Base-by-base conservation (phyloP, 2,113 vertebrate genomes). In the Emydura subglobosa region DNA sequence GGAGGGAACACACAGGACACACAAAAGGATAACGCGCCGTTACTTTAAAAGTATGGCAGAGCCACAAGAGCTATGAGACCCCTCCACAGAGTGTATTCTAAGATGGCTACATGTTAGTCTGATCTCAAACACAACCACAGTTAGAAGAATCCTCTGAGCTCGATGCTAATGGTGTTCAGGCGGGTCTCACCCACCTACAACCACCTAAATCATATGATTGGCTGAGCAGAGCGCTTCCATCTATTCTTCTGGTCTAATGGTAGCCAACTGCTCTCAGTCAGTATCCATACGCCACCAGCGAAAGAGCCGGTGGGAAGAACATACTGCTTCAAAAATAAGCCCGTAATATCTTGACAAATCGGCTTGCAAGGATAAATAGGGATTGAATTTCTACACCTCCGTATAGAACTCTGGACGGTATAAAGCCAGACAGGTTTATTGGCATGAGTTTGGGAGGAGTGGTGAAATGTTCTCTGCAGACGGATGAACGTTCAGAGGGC, bases 301-400 rank as follows among this genome's bases (percentile, higher is more conserved):
- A 68, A 16, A 65, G 65, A 39, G 19, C 34, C 81, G 4, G 0
- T 0, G 2, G 49, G 53, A 59, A 27, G 82, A 50, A 5, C 0
- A 1, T 59, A 68, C 10, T 72, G n/a, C n/a, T 39, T 39, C 19
- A 19, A 72, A 72, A 39, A 72, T 34, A n/a, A 34, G 61, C 19
- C 3, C 16, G 9, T 11, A 72, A 39, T 5, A 39, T 22, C 65
- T 34, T 72, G 34, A 10, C 17, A 0, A 57, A 54, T 81, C 39
- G 27, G 5, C 78, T 68, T 89, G 10, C 47, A 2, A n/a, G 59
- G 85, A n/a, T 13, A 27, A 31, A n/a, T 12, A 49, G 17, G 31
- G 10, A n/a, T 0, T 0, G 0, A 10, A 0, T n/a, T 17, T 65
- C 29, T 72, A 34, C 1, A 1, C 2, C 0, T 31, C 82, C 44